Conservation (phyloP, 2,888 invertebrate species). For the Hofmannophila pseudospretella region DNA sequence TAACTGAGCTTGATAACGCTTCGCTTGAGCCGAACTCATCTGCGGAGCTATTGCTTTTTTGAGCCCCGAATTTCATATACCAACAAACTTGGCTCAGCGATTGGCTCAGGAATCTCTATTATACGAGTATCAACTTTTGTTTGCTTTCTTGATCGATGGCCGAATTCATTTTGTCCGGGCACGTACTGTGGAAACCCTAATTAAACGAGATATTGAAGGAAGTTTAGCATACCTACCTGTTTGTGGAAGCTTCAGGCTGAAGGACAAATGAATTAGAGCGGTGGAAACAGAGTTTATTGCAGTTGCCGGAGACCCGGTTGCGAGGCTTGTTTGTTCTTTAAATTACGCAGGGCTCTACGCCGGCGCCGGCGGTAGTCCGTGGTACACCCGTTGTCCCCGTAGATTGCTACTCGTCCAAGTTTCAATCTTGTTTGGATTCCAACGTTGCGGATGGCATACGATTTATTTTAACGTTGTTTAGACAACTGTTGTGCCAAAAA, state of each 20-base stretch:
- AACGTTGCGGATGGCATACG: slow-evolving; percentile 36
- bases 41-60: slow-evolving; percentile 51
- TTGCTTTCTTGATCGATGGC: slow-evolving; percentile 25
- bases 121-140: slow-evolving; percentile 23
- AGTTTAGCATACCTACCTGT: slow-evolving; percentile 1
- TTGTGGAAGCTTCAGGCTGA: slow-evolving; percentile 22
- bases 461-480: slow-evolving; percentile 26
- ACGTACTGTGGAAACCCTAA: slow-evolving; percentile 18
- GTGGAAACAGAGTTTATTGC: slow-evolving; percentile 45
- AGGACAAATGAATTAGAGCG: slow-evolving; percentile 44
- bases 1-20: slow-evolving; percentile 64
- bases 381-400: slow-evolving; percentile 34
- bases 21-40: slow-evolving; percentile 56
- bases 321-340: slow-evolving; percentile 57
- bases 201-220: slow-evolving; percentile 9
- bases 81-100: slow-evolving; percentile 29
- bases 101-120: slow-evolving; percentile 27
- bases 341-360: slow-evolving; percentile 47
- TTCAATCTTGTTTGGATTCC: slow-evolving; percentile 50
- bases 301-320: slow-evolving; percentile 38
- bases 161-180: slow-evolving; percentile 24
- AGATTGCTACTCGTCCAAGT: slow-evolving; percentile 51
- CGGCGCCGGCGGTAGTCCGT: slow-evolving; percentile 11
- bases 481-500: slow-evolving; percentile 9
- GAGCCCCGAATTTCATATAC: slow-evolving; percentile 46